Evolutionary conservation across 2,888 invertebrate genomes (phyloP).

Genomic region (Melanophora roralis): DNA sequence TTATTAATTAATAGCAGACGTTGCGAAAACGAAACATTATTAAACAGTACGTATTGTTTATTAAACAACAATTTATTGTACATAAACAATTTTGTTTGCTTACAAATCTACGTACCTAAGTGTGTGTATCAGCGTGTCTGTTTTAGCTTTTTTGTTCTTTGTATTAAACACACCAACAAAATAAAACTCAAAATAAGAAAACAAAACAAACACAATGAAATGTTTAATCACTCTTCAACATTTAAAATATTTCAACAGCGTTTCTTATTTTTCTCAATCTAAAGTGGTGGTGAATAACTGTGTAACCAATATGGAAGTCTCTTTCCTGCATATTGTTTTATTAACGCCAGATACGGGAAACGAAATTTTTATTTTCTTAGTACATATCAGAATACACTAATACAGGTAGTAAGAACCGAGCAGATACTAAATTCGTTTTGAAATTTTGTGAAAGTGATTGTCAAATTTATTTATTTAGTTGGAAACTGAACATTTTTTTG

Average conservation of each 20-base stretch:
- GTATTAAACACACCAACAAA: not conserved
- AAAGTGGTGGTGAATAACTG: constrained; percentile 12
- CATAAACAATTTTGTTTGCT: not conserved
- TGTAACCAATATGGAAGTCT: too few relatives aligned
- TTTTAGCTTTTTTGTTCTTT: not conserved
- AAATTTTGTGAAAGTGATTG: too few relatives aligned
- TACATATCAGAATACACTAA: too few relatives aligned
- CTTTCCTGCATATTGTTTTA: too few relatives aligned
- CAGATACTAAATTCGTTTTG: too few relatives aligned
- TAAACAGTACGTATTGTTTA: not conserved
- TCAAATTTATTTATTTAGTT: too few relatives aligned
- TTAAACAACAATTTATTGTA: constrained; percentile 30
- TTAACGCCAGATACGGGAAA: too few relatives aligned
- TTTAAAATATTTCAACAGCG: not conserved
- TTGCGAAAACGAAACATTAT: not conserved
- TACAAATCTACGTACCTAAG: not conserved
- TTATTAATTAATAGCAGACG: constrained; percentile 25
- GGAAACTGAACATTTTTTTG: too few relatives aligned
- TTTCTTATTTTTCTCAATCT: not conserved
- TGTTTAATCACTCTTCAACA: constrained; percentile 39
- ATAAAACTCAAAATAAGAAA: not conserved
- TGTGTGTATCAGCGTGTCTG: not conserved
- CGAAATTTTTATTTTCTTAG: too few relatives aligned
- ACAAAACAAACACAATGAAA: constrained; percentile 32
- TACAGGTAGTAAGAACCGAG: too few relatives aligned